phyloP scores from a whole-genome alignment of 2,797 vertebrate species.

The Scomberomorus guttatus region DNA sequence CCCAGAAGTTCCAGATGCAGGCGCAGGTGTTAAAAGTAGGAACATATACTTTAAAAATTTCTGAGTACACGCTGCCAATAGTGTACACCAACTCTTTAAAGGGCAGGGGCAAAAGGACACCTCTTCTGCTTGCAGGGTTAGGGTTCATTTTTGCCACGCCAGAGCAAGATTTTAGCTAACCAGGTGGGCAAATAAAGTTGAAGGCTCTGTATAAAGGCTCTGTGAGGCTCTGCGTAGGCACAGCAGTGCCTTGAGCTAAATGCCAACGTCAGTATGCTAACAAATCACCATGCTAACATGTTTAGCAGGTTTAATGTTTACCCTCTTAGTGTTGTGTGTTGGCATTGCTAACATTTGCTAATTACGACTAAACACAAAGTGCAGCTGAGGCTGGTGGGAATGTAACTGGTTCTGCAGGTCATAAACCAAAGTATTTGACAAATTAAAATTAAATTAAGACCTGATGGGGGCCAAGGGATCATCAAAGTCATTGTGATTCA shows the following conservation, averaged over 20 bases:
- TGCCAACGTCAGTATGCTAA: too few species aligned
- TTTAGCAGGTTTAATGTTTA: neutral
- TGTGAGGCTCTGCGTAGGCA: too few species aligned
- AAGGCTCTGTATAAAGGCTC: too few species aligned
- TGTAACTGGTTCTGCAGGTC: too few species aligned
- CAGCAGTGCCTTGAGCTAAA: too few species aligned
- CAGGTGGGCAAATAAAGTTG: neutral
- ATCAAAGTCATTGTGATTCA: too few species aligned
- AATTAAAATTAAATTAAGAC: too few species aligned
- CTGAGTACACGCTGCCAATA: too few species aligned
- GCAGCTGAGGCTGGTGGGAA: neutral
- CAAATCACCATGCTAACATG: neutral
- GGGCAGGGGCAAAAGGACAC: neutral
- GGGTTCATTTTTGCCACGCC: neutral
- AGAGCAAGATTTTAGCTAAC: neutral
- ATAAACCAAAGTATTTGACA: too few species aligned
- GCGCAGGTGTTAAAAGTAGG: neutral
- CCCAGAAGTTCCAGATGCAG: too few species aligned
- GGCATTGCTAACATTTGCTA: neutral
- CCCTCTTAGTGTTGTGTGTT: neutral
- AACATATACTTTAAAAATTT: neutral
- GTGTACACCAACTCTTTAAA: neutral
- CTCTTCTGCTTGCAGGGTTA: neutral
- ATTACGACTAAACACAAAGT: too few species aligned
- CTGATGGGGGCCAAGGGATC: too few species aligned